These are phyloP conservation scores for Beris morrisii DNA, from an alignment of 2,888 invertebrate species.

Conservation along the genomic window DNA sequence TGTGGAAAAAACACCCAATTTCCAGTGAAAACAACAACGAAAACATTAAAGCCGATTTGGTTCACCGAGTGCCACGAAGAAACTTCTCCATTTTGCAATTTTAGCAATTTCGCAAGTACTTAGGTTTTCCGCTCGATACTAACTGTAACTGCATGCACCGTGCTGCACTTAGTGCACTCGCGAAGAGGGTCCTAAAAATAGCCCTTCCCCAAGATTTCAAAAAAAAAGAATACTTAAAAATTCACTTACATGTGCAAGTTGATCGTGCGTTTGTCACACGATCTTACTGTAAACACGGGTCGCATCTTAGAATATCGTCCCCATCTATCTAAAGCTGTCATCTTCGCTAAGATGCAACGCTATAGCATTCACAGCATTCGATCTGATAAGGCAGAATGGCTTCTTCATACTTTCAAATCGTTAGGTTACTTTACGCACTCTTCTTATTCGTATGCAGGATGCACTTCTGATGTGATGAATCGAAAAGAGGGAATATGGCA, in stretches of 20 bases:
- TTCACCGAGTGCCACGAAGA: too few species aligned
- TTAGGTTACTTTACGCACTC: too few species aligned
- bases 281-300: constrained; percentile 32
- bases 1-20: too few species aligned
- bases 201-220: constrained; percentile 9
- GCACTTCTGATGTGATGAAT: neutral
- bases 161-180: constrained; percentile 1
- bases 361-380: constrained; percentile 26
- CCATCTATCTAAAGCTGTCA: constrained; percentile 31
- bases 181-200: constrained; percentile 22
- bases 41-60: too few species aligned
- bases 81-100: too few species aligned
- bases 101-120: too few species aligned
- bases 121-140: too few species aligned
- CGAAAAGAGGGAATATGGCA: neutral
- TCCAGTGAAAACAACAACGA: too few species aligned
- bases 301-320: constrained; percentile 30
- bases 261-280: constrained; percentile 34
- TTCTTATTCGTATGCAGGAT: too few species aligned
- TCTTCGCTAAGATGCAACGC: constrained; percentile 28
- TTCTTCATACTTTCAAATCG: neutral
- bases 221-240: constrained; percentile 11
- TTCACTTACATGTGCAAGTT: constrained; percentile 27
- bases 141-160: too few species aligned
- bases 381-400: constrained; percentile 27